A percentile compares a stretch with the other conserved stretches of the same genome.
These are phyloP conservation scores for Drosophila pallidifrons DNA, from an alignment of 1,140 invertebrate species.

Conservation along the genomic window DNA sequence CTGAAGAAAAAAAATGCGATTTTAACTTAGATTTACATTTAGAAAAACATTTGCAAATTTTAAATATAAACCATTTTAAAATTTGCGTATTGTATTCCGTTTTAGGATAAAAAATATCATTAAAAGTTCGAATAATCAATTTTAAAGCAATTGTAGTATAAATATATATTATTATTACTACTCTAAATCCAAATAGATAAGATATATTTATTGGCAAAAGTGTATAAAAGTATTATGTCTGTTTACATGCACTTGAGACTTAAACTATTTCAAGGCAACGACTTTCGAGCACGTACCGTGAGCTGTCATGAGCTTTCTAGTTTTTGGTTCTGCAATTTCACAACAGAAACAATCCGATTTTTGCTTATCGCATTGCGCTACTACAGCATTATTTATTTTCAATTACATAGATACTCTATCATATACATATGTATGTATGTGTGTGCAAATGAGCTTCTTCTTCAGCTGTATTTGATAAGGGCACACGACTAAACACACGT, in stretches of 20 bases:
- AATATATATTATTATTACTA: too few species aligned
- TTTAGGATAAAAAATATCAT: too few species aligned
- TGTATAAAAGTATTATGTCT: not conserved
- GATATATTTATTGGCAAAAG: not conserved
- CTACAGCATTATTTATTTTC: slow-evolving; percentile 20
- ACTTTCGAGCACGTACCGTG: slow-evolving; percentile 7
- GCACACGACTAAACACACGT: not conserved
- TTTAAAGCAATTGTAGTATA: too few species aligned
- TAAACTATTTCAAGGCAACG: slow-evolving; percentile 12
- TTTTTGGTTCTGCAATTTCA: slow-evolving; percentile 19
- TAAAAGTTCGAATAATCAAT: too few species aligned
- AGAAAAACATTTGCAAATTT: too few species aligned
- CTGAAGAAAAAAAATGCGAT: too few species aligned
- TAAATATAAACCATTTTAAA: too few species aligned
- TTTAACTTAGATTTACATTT: too few species aligned
- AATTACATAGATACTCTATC: slow-evolving; percentile 25
- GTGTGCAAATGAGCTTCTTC: not conserved
- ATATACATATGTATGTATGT: not conserved
- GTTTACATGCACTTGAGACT: slow-evolving; percentile 7
- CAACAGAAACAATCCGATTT: slow-evolving; percentile 20
- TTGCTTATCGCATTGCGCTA: slow-evolving; percentile 25
- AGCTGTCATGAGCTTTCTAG: not conserved
- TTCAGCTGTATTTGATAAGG: slow-evolving; percentile 11
- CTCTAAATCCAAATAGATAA: too few species aligned
- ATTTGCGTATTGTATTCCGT: too few species aligned